Conservation (phyloP, 2,797 vertebrate genomes). For the Enteromius viviparus region DNA sequence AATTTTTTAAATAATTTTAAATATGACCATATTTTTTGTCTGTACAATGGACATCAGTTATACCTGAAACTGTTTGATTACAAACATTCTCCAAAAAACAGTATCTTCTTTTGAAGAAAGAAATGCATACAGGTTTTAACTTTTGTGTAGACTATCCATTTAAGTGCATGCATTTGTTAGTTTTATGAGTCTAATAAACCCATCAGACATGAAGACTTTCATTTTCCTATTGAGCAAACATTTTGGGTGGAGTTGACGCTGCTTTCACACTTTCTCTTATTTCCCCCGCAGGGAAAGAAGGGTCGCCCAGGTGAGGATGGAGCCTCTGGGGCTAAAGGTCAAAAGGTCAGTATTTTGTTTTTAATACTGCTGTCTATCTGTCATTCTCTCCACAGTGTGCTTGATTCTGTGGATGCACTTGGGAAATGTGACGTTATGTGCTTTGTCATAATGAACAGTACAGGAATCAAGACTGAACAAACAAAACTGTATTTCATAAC, state of each 20-base stretch:
- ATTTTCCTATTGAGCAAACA: not conserved
- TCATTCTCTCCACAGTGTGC: slow-evolving; percentile 3
- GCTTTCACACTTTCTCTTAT: slow-evolving; percentile 55
- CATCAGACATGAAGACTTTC: slow-evolving; percentile 10
- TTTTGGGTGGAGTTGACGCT: not conserved
- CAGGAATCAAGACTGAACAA: not conserved
- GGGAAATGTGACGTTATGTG: not conserved
- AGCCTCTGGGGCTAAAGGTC: slow-evolving; percentile 80
- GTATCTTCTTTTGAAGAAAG: not conserved
- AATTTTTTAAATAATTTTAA: no score
- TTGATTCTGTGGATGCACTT: not conserved
- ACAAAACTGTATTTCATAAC: not conserved
- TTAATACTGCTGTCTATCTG: slow-evolving; percentile 30
- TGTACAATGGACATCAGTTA: no score
- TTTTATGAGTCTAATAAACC: not conserved
- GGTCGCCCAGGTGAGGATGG: slow-evolving; percentile 88
- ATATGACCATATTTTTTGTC: no score
- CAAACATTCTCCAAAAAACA: not conserved
- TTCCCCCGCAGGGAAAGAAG: slow-evolving; percentile 86
- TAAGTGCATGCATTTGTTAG: not conserved
- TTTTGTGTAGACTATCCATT: not conserved
- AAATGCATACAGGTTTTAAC: not conserved
- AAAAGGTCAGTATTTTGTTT: slow-evolving; percentile 78
- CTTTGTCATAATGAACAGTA: not conserved
- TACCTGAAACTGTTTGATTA: not conserved